These are phyloP conservation scores for Mactromeris polynyma DNA, from an alignment of 2,888 invertebrate species.

Conservation along the genomic window DNA sequence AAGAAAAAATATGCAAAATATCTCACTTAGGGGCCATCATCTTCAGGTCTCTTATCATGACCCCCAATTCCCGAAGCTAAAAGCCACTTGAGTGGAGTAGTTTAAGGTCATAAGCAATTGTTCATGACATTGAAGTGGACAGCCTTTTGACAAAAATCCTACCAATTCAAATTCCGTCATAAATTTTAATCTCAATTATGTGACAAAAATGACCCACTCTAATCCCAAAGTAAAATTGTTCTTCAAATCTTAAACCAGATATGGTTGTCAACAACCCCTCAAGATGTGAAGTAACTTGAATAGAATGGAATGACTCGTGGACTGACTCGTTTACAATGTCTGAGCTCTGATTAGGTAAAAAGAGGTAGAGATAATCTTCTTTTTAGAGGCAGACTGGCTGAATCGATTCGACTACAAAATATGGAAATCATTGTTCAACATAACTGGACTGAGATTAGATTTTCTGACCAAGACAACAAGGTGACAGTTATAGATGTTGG, in stretches of 20 bases:
- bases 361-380: neutral
- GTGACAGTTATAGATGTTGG: neutral
- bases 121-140: neutral
- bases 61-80: neutral
- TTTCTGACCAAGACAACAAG: neutral
- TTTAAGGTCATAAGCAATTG: neutral
- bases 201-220: constrained; percentile 8
- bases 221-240: neutral
- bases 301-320: neutral
- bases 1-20: no score
- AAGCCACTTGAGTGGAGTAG: neutral
- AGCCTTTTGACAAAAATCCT: neutral
- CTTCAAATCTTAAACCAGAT: neutral
- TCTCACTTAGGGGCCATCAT: no score
- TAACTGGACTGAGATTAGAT: neutral
- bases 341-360: constrained; percentile 2
- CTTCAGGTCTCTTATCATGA: no score
- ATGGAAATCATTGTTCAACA: neutral
- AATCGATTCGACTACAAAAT: neutral
- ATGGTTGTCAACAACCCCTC: constrained; percentile 11
- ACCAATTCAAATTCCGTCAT: neutral
- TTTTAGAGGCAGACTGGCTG: constrained; percentile 1
- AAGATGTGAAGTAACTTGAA: constrained; percentile 3
- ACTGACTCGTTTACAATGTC: neutral
- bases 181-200: constrained; percentile 20